Evolutionary conservation across 2,797 vertebrate species (phyloP), one percentile per base, ranked within the genome.

Genomic region (Steatocranus sp.): DNA sequence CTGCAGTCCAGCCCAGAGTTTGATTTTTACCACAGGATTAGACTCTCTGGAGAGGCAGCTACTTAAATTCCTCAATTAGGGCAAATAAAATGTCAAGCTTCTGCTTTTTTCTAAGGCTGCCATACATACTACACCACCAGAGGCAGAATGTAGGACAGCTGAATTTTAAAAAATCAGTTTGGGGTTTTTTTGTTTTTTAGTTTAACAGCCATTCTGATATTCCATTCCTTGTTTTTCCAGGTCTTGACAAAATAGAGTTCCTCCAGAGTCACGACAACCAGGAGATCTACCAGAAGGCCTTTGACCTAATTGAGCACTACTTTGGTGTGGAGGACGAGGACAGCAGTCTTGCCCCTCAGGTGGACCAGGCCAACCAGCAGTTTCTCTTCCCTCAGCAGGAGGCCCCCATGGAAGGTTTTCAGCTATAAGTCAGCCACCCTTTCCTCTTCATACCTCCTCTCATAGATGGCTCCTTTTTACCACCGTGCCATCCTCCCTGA

Each of bases 211-310:
- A 7, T 43, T 48, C 14, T 17, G 23, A 8, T 46, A 15, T 23
- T 18, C 23, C 5, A 10, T 51, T 43, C 17, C 15, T 53, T 56
- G 2, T 51, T 58, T 58, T 41, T 38, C 30, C 80, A 99, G 99
- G 99, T 79, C 95, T 99, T 84, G 98, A 99, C 94, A 99, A 99
- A 89, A 99, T 99, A 1, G 98, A 99, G 92, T 99, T 99, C 88
- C 97, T 99, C 4, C 99, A 99, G 96, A 99, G 97, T 95, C 99
- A 99, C 0, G 98, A 99, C 93, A 99, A 99, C 95, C 98, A 99
- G 89, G 98, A 99, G 93, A 99, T 99, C 94, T 99, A 99, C 96
- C 99, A 99, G 96, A 99, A 99, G 93, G 99, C 99, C 56, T 99
- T 99, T 8, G 98, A 99, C 87, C 89, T 99, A 63, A 99, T 99